Base-by-base conservation (phyloP, 37 sponge, comb jelly and placozoan genomes). In the Aplysina aerophoba region DNA sequence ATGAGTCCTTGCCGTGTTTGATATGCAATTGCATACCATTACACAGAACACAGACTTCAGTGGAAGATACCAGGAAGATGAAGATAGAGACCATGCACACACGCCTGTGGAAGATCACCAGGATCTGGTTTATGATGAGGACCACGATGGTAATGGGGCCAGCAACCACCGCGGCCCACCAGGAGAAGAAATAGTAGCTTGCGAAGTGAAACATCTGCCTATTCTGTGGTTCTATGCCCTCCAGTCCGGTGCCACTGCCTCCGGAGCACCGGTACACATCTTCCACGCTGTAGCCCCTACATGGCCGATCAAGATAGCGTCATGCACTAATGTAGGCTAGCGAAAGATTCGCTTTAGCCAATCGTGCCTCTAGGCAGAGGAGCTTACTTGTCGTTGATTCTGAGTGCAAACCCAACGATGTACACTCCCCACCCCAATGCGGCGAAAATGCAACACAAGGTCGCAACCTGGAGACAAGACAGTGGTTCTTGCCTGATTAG, bases 121-220 rank as follows among this genome's bases (percentile, higher is more conserved):
- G 22, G 15, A 55, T 41, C 65, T 64, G 84, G 55, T 71, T 64
- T 73, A 84, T 64, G 69, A 84, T 31, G 53, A 84, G 84, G 13
- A 33, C 73, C 1, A 84, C 19, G n/a, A 84, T 37, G 12, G 37
- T 22, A 27, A 84, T 33, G 1, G 84, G 84, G n/a, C 84, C 66
- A 69, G 72, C 30, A 4, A 22, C 61, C 30, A 65, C 71, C 0
- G 72, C 19, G 33, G 69, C 58, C 84, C 84, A 84, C 84, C 84
- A 84, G 8, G 35, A 22, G 30, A 84, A 84, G 41, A 75, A 75
- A 12, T 39, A 24, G 39, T 40, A 75, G n/a, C 12, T 41, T 20
- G 78, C 78, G 41, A 75, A 75, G 37, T 75, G 78, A 24, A 5
- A 36, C 15, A 41, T 5, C n/a, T 41, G 53, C 53, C 78, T 84